Evolutionary conservation across 2,113 vertebrate species (phyloP), one percentile per base, ranked within the genome.

Genomic region (Mugil cephalus): DNA sequence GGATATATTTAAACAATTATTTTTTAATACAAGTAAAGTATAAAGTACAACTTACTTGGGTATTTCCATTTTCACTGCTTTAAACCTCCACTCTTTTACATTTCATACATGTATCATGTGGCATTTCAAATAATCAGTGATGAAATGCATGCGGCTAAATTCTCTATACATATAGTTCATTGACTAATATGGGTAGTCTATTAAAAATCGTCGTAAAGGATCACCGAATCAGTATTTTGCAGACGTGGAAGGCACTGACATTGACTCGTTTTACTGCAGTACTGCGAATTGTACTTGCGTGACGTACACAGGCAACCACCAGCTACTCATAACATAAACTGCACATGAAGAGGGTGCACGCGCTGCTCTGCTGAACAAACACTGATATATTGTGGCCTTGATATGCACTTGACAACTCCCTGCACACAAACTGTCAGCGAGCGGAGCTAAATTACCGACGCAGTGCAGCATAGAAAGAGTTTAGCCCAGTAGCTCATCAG

Each of bases 401-500:
- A 84, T 77, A 70, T 77, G 61, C 24, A 59, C 58, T 36, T 74
- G 74, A 82, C 69, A 74, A 19, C 62, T 79, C 58, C 55, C 76
- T 34, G 55, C 43, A 40, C 73, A 18, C 68, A 40, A 24, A 42
- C 61, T 74, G 73, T 83, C 85, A 89, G 77, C 15, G 15, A 30
- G 50, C 63, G 48, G 51, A 73, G 51, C 65, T 74, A 50, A 80
- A 84, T 79, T 72, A 77, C 77, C 62, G 73, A 80, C 77, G 87
- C 85, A 53, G 68, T 47, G 69, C 79, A 71, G 82, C 56, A 51
- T 40, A 46, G 46, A 79, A 18, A 35, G 55, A 85, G 66, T 84
- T 83, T 62, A 70, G 69, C 11, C 61, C 76, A 43, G 80, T 18
- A 77, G 62, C 80, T 80, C 85, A 86, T 87, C 89, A 77, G 63